Evolutionary conservation across 2,888 invertebrate genomes (phyloP), one percentile per base, ranked within the genome.

Genomic region (Taphrorychus bicolor): DNA sequence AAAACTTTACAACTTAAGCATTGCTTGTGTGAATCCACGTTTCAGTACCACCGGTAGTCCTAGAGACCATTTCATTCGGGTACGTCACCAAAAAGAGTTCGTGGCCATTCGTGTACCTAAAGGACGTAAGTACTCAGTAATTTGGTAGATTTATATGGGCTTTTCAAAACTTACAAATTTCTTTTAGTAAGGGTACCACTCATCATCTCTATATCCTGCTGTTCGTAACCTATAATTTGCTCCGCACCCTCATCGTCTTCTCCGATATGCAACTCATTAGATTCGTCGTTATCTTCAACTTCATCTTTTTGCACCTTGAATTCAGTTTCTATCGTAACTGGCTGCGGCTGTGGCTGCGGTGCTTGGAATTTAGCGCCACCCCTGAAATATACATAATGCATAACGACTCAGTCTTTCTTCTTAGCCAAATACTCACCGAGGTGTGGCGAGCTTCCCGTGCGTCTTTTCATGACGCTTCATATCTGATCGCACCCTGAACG

Each of bases 401-500:
- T n/a, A n/a, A n/a, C n/a, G n/a, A n/a, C n/a, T n/a, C n/a, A n/a
- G n/a, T n/a, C n/a, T 32, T 32, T 32, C 7, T 32, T 32, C 3
- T 32, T 32, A 32, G 9, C 3, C 2, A 32, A 32, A 32, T 32
- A 3, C 19, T 70, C 72, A 40, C 66, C 62, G 54, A 5, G 66
- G 51, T 76, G 32, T 77, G 73, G 0, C 83, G 9, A 73, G 56
- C 65, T 78, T 83, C 0, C 83, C 84, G 80, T 95, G 95, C 0
- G 90, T 91, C 57, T 88, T 87, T 79, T 88, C 84, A 78, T 95
- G 95, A 0, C 95, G 86, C 60, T 92, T 91, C 84, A 95, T 88
- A 79, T 95, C 95, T 14, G 92, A 92, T 2, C 90, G 87, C 0
- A 92, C 92, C 3, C 95, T 87, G 83, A 95, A 95, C 21, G 89